Base-by-base conservation (phyloP, 2,888 invertebrate genomes). In the Chaetogeoica ovagalla region DNA sequence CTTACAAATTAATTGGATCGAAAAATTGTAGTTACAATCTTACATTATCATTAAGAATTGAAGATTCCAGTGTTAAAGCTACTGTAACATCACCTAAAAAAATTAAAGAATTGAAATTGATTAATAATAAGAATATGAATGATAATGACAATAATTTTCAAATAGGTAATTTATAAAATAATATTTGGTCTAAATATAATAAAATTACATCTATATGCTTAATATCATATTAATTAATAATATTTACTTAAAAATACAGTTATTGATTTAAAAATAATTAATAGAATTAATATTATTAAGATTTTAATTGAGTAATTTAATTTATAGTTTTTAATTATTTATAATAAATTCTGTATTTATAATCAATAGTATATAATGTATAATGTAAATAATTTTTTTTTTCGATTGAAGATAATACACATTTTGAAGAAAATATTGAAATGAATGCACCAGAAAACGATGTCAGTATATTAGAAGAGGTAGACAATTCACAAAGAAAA, bases 21-120 rank as follows among this genome's bases (percentile, higher is more conserved):
- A 79, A 71, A 79, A 65, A 6, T 30, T 48, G 63, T 57, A 71
- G 23, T 55, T 79, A 79, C 19, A 19, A 15, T 39, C 23, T 79
- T 55, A 79, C 39, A 17, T 13, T 79, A n/a, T 79, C 79, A 39
- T 71, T 79, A 15, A 39, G 57, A 57, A 65, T 79, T 71, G 79
- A 79, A 65, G 79, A 79, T 65, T 19, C 11, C 19, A 63, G 21
- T 79, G 13, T 11, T 30, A 43, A 71, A 6, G 8, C 21, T 65
- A 30, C 2, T n/a, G 57, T 71, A 30, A 43, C 4, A n/a, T 23
- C 15, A 23, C n/a, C 39, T 0, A 63, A 55, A 63, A 63, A 63
- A 57, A 30, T 6, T 11, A 21, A 70, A 43, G 39, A 63, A 6
- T 39, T 63, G 13, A 77, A 70, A 57, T 23, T 23, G 0, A 43